phyloP scores from a whole-genome alignment of 2,888 invertebrate species.

The Scelioninae gen. 1 region DNA sequence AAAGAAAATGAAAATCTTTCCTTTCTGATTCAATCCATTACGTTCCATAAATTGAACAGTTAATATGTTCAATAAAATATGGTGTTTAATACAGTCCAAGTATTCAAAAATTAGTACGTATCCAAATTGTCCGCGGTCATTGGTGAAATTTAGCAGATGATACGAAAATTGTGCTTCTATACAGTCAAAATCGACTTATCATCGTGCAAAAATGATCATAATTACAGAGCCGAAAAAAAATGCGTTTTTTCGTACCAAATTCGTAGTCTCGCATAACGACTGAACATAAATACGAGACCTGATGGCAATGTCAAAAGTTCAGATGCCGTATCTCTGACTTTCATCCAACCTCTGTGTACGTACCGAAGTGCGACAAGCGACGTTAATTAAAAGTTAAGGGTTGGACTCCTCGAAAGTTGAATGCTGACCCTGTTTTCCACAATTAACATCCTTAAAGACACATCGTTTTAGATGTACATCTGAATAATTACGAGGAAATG shows the following conservation, averaged over 20 bases:
- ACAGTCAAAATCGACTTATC: too few species aligned
- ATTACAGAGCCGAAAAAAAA: neutral
- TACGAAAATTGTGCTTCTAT: too few species aligned
- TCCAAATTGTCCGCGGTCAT: too few species aligned
- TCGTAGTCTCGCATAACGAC: constrained; percentile 9
- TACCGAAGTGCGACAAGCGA: constrained; percentile 47
- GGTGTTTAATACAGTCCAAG: too few species aligned
- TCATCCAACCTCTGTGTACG: constrained; percentile 44
- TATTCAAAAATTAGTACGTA: too few species aligned
- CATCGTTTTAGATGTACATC: neutral
- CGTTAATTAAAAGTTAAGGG: constrained; percentile 60
- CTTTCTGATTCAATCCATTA: too few species aligned
- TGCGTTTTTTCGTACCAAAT: neutral
- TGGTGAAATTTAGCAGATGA: too few species aligned
- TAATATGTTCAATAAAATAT: too few species aligned
- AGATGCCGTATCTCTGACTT: constrained; percentile 36
- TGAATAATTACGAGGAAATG: neutral
- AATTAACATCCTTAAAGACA: constrained; percentile 40
- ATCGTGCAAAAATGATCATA: neutral
- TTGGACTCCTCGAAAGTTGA: constrained; percentile 48
- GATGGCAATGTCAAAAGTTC: constrained; percentile 36
- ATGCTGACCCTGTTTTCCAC: constrained; percentile 40
- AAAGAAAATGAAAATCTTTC: too few species aligned
- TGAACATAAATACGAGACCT: constrained; percentile 29
- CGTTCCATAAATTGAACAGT: too few species aligned